Evolutionary conservation across 2,113 vertebrate species (phyloP), one percentile per base, ranked within the genome.

Genomic region (Brachyhypopomus gauderio): DNA sequence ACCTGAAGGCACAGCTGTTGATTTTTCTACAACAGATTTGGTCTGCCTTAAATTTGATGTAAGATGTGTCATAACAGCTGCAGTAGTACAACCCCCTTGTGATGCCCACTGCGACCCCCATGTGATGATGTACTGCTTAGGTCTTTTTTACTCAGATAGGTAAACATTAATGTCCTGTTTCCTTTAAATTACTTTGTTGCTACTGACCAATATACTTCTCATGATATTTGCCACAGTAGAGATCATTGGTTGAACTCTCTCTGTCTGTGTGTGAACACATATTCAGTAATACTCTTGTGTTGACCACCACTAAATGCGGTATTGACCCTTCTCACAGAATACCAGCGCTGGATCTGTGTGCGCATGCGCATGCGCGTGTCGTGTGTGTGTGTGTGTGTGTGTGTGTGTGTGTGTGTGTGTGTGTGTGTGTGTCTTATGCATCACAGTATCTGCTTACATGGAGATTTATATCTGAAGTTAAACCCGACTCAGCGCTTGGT

Each of bases 1-100:
- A 59, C 56, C 79, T 74, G 79, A 74, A 74, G 2, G 52, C 70
- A 38, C 83, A 81, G 56, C 66, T 76, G 66, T 30, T 66, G 19
- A 77, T 77, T 64, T 55, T 63, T 71, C 20, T 36, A 19, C 52
- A 72, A 20, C 7, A 79, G 59, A 72, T 75, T 62, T 56, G 63
- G 17, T 77, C n/a, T 12, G 67, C 62, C 67, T 80, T 76, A 64
- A 72, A 34, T 30, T 63, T 72, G 48, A 84, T 17, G 16, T 64
- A 80, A 41, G 72, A 72, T 64, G 72, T 77, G 66, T 77, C 58
- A 62, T 17, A 38, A 38, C 69, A 66, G 77, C 38, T 20, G 58
- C 14, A 19, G 2, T 22, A 48, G 70, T 69, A 23, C 27, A 4
- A 25, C 11, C 9, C 56, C 14, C 12, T 1, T 16, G 56, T 52